phyloP scores from a whole-genome alignment of 1,140 invertebrate genomes.

The Tribolium madens region DNA sequence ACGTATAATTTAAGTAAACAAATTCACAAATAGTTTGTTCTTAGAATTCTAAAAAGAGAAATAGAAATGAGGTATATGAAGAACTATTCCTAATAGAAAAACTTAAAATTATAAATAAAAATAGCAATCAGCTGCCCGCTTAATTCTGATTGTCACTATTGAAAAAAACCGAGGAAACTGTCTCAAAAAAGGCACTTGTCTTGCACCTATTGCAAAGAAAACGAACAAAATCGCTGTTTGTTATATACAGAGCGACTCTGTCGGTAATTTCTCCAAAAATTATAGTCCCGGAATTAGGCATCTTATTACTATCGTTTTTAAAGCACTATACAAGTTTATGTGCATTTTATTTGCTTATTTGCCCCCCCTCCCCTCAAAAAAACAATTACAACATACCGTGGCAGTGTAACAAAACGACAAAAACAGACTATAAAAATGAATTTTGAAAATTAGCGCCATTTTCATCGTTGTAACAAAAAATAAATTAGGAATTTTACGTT shows the following conservation, averaged over 20 bases:
- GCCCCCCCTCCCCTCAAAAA: neutral
- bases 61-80: slow-evolving; percentile 33
- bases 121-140: slow-evolving; percentile 29
- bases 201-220: slow-evolving; percentile 27
- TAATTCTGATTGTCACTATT: slow-evolving; percentile 20
- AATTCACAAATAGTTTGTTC: slow-evolving; percentile 19
- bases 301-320: slow-evolving; percentile 31
- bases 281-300: slow-evolving; percentile 32
- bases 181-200: slow-evolving; percentile 38
- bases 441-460: neutral
- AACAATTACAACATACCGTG: slow-evolving; percentile 35
- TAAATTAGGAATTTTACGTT: slow-evolving; percentile 31
- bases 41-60: slow-evolving; percentile 14
- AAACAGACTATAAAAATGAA: neutral
- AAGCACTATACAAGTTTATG: slow-evolving; percentile 31
- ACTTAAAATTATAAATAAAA: slow-evolving; percentile 29
- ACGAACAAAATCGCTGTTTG: neutral
- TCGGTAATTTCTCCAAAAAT: slow-evolving; percentile 4
- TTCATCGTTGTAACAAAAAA: slow-evolving; percentile 19
- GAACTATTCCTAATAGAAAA: slow-evolving; percentile 26
- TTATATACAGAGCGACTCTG: slow-evolving; percentile 24
- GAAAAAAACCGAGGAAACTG: neutral
- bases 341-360: slow-evolving; percentile 7
- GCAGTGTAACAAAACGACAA: slow-evolving; percentile 34
- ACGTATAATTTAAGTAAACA: slow-evolving; percentile 36